These are phyloP conservation scores for Parnassius apollo DNA, from an alignment of 2,888 invertebrate genomes.

Conservation along the genomic window DNA sequence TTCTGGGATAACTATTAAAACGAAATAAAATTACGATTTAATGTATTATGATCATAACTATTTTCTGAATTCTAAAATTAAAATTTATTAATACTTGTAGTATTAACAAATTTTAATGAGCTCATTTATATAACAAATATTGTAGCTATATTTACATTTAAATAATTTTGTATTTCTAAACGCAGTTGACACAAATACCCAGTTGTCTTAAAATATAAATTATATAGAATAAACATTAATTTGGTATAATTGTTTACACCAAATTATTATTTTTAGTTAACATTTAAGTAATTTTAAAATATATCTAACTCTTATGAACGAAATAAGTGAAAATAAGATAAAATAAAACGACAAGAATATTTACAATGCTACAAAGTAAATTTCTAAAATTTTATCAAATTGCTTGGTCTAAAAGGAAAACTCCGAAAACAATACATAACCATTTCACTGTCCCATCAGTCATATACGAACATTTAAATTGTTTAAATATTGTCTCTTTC, in stretches of 20 bases:
- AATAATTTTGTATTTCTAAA: conserved; percentile 22
- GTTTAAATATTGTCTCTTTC: too few relatives aligned
- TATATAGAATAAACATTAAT: too few relatives aligned
- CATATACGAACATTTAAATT: too few relatives aligned
- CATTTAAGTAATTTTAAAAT: neutral
- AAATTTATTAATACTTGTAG: conserved; percentile 51
- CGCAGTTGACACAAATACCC: conserved; percentile 4
- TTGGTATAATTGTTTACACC: too few relatives aligned
- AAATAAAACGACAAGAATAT: neutral
- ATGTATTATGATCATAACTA: conserved; percentile 62
- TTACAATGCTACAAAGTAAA: too few relatives aligned
- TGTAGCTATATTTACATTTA: conserved; percentile 35
- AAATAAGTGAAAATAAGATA: neutral
- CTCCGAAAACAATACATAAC: too few relatives aligned
- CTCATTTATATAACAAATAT: conserved; percentile 44
- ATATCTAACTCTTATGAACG: neutral
- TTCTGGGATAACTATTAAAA: too few relatives aligned
- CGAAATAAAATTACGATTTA: conserved; percentile 50
- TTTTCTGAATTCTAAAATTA: conserved; percentile 48
- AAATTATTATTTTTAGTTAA: too few relatives aligned
- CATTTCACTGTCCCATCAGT: too few relatives aligned
- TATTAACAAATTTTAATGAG: conserved; percentile 48
- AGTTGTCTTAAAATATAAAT: conserved; percentile 1
- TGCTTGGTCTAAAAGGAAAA: too few relatives aligned
- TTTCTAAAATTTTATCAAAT: too few relatives aligned